These are phyloP conservation scores for Eupeodes latifasciatus DNA, from an alignment of 2,888 invertebrate species.

Conservation along the genomic window DNA sequence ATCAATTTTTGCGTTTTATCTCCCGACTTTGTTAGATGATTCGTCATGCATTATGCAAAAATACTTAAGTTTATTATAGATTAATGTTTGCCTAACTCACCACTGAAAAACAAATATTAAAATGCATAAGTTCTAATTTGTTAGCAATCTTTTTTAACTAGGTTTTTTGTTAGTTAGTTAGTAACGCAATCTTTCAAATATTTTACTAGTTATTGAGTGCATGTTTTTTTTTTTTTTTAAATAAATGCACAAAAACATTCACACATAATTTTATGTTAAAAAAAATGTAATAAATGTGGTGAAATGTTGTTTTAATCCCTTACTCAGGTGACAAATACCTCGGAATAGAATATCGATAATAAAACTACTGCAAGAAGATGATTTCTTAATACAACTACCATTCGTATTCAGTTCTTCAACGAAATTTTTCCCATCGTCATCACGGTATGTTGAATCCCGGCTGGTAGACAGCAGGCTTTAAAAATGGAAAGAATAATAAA, in stretches of 20 bases:
- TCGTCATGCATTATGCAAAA: too few relatives aligned
- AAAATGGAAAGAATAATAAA: slow-evolving; percentile 18
- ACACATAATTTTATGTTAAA: slow-evolving; percentile 5
- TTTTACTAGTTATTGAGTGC: neutral
- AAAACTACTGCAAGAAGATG: slow-evolving; percentile 85
- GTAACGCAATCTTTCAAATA: neutral
- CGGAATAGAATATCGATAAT: slow-evolving; percentile 85
- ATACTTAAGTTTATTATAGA: too few relatives aligned
- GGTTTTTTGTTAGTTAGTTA: neutral
- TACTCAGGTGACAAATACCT: slow-evolving; percentile 84
- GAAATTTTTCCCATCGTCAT: slow-evolving; percentile 83
- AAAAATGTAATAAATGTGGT: slow-evolving; percentile 56
- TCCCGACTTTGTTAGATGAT: too few relatives aligned
- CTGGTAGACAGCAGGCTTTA: slow-evolving; percentile 83
- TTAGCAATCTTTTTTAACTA: neutral
- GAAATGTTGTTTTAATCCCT: slow-evolving; percentile 77
- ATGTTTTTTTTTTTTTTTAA: neutral
- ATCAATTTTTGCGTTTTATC: too few relatives aligned
- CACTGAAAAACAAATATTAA: too few relatives aligned
- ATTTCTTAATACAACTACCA: slow-evolving; percentile 84
- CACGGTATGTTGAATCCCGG: slow-evolving; percentile 84
- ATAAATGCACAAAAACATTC: slow-evolving; percentile 16
- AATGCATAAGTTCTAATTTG: neutral
- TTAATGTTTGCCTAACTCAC: too few relatives aligned
- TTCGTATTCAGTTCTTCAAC: slow-evolving; percentile 84